Base-by-base conservation (phyloP, 64 coral and sea anemone species). In the Acropora yongei region DNA sequence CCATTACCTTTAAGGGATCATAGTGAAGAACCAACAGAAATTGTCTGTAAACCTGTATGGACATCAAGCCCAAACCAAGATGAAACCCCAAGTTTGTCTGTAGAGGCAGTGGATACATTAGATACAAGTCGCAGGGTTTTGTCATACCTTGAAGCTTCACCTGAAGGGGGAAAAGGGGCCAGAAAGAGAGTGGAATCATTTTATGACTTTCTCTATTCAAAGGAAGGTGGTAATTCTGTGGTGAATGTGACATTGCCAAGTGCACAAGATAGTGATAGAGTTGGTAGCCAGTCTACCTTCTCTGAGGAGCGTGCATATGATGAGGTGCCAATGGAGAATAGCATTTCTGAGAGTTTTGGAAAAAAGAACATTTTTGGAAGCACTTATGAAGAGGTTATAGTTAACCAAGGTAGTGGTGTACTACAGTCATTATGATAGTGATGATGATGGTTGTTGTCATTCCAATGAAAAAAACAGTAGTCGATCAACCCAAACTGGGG, bases 181-280 rank as follows among this genome's bases (percentile, higher is more conserved):
- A 76, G 8, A 1, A 84, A 72, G 57, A 68, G 77, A 60, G 91
- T 72, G 18, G 67, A 87, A 68, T 93, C 91, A 6, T 93, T 93
- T 78, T 93, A 93, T 93, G 91, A 93, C 49, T 93, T 79, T 42
- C 74, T 93, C 8, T 93, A 93, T 77, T 93, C 91, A 79, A 14
- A 48, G 12, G 55, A 65, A 7, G 91, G 20, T 46, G 19, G 9
- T 63, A 40, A 50, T 47, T 19, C 58, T 7, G 43, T 43, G 44
- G 72, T 49, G 6, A 44, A 65, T 69, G 61, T 14, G 39, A 82
- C 75, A 1, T 86, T 53, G 12, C 39, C 40, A 66, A 61, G 16
- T 67, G 16, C 14, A 3, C 17, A 93, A 60, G 19, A 18, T 57
- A 19, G 67, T 69, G 89, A 83, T 49, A 47, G 18, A 85, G 18